A percentile compares a stretch with the other conserved stretches of the same genome.
Evolutionary conservation across 2,113 vertebrate species (phyloP).

Genomic region (Argyrosomus japonicus): DNA sequence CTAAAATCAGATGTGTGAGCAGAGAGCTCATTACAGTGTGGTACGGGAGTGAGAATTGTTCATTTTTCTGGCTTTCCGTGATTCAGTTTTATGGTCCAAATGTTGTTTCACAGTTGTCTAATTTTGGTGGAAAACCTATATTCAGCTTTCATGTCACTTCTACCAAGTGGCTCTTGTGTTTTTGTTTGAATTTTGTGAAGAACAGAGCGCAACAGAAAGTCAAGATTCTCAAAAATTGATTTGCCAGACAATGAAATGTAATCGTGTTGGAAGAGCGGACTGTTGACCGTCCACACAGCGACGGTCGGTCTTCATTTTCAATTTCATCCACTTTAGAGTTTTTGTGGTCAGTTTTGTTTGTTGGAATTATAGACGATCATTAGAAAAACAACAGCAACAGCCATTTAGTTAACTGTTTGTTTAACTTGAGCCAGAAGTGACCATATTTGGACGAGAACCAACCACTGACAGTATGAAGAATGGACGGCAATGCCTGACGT

Average conservation of each 20-base stretch:
- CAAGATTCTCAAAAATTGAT: constrained; percentile 41
- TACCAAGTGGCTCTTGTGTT: constrained; percentile 43
- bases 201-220: constrained; percentile 33
- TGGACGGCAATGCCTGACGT: no score
- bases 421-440: not conserved
- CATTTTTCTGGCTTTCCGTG: not conserved
- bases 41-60: not conserved
- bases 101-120: not conserved
- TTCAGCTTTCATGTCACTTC: constrained; percentile 11
- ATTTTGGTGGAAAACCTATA: not conserved
- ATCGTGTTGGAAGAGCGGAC: constrained; percentile 38
- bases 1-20: not conserved
- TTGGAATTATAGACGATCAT: not conserved
- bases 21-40: fast-evolving
- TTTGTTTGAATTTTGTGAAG: constrained; percentile 44
- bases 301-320: constrained; percentile 9
- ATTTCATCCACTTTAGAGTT: constrained; percentile 21
- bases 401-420: no score
- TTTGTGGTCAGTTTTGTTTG: not conserved
- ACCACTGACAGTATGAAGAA: no score
- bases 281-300: constrained; percentile 19
- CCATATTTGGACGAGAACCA: no score
- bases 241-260: constrained; percentile 41
- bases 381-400: not conserved
- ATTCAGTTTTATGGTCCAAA: not conserved